Evolutionary conservation across 2,797 vertebrate genomes (phyloP).

Genomic region (Pseudocheirus occidentalis): DNA sequence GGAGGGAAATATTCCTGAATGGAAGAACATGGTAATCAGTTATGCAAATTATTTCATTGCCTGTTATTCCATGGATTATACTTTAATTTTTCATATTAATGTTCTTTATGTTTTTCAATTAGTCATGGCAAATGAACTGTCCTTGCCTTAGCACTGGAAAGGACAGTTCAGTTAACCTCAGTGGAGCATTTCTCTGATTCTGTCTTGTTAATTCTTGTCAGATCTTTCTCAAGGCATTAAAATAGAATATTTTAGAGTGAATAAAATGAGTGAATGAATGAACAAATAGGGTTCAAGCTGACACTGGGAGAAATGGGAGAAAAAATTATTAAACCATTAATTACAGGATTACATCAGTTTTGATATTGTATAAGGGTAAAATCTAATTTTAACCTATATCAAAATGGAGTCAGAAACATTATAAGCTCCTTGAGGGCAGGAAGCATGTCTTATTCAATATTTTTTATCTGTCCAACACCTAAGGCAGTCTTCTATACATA

Average conservation of each 20-base stretch:
- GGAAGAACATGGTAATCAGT: conserved; percentile 61
- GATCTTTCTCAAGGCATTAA: conserved; percentile 71
- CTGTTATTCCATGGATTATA: conserved; percentile 73
- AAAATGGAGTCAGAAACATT: conserved; percentile 43
- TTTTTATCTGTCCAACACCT: not conserved
- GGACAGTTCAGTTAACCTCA: conserved; percentile 74
- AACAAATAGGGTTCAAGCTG: conserved; percentile 42
- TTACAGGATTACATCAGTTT: conserved; percentile 11
- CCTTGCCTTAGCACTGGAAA: conserved; percentile 79
- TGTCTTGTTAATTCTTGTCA: conserved; percentile 70
- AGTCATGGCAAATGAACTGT: conserved; percentile 86
- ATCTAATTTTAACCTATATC: conserved; percentile 60
- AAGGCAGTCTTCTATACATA: not conserved
- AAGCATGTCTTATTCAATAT: not conserved
- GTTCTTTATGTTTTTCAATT: conserved; percentile 84
- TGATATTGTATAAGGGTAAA: conserved; percentile 34
- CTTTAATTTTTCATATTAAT: conserved; percentile 85
- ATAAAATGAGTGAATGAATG: not conserved
- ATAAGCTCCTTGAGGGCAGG: not conserved
- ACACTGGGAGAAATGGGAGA: conserved; percentile 40
- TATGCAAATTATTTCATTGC: conserved; percentile 45
- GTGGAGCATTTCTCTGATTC: conserved; percentile 72
- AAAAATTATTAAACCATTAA: conserved; percentile 28
- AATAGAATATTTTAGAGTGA: conserved; percentile 69
- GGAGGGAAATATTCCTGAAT: conserved; percentile 43